Evolutionary conservation across 2,888 invertebrate genomes (phyloP), one percentile per base, ranked within the genome.

Genomic region (Pharmacophagus antenor): DNA sequence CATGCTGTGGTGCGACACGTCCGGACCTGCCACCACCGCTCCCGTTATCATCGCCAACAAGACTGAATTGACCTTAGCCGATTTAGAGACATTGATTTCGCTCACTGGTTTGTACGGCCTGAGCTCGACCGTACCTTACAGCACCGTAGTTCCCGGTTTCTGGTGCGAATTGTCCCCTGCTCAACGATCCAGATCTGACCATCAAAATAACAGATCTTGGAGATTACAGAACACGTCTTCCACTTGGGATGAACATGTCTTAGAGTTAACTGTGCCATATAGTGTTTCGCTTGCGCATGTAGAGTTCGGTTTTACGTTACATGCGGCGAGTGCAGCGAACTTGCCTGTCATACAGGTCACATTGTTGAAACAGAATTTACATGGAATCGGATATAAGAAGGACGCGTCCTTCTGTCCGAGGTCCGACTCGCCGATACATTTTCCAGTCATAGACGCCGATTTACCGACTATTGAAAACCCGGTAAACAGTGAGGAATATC

Each of bases 151-250:
- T 2, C 97, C 98, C 0, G 95, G 97, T 3, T 98, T 97, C 82
- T 98, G 98, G 98, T 95, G 95, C 66, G 97, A 98, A 80, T 92
- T 98, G 71, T 96, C 97, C 69, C 97, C 97, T 65, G 97, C 97
- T 5, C 97, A 97, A 77, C 93, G 97, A 61, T 97, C 97, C 70
- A 91, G 98, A 18, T 94, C 96, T 41, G 96, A 97, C 79, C 96
- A 97, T 1, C 97, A 97, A 74, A 95, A 96, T 72, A 96, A 96
- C 5, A 93, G 97, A 66, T 96, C 97, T 0, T 98, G 97, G 97
- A 92, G 97, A 56, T 89, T 97, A 23, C 96, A 97, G 76, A 95
- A 95, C 67, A 97, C 97, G 68, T 94, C 95, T 83, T 95, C 95
- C 21, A 97, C 97, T 0, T 97, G 97, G 96, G 97, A 97, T 74